Base-by-base conservation (phyloP, 2,888 invertebrate genomes). In the Netelia melanura region DNA sequence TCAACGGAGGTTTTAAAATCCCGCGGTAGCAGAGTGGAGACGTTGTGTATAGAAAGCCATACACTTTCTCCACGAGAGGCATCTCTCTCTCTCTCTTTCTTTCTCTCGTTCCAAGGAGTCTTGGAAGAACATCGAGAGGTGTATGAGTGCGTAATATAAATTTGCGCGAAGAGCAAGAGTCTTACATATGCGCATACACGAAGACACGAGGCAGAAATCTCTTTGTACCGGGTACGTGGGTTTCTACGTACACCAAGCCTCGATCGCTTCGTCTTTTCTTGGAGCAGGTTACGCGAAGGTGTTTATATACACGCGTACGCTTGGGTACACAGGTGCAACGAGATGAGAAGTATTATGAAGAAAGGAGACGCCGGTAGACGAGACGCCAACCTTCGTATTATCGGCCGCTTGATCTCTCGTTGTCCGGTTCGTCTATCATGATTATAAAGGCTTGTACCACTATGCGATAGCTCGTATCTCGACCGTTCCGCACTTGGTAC, bases 41-140 rank as follows among this genome's bases (percentile, higher is more conserved):
- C 25, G 79, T 67, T 74, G 77, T 85, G 76, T 80, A 64, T 77
- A 82, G 85, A 85, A 85, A 85, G 85, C 81, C 85, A 72, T 80
- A 67, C 71, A 85, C 85, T 85, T 85, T 85, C 85, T 83, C 85
- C 83, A 1, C 14, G 44, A 76, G 83, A 65, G 64, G 43, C 65
- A 71, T 71, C 65, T 76, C 79, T 80, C 67, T 38, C 72, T 67
- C 61, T 48, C 54, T 64, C 52, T 48, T 17, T 23, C 43, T 43
- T 11, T 44, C 58, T 58, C 58, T 58, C 58, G 21, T 43, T 25
- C 30, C 75, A 44, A 52, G 64, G 64, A 84, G 70, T 52, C 64
- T 81, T 62, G 54, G 67, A 38, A 38, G 38, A 61, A 77, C 43
- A 43, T n/a, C 11, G 61, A 21, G 25, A 67, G 25, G 72, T 44